Evolutionary conservation across 2,797 vertebrate species (phyloP).

Genomic region (Botia kubotai): DNA sequence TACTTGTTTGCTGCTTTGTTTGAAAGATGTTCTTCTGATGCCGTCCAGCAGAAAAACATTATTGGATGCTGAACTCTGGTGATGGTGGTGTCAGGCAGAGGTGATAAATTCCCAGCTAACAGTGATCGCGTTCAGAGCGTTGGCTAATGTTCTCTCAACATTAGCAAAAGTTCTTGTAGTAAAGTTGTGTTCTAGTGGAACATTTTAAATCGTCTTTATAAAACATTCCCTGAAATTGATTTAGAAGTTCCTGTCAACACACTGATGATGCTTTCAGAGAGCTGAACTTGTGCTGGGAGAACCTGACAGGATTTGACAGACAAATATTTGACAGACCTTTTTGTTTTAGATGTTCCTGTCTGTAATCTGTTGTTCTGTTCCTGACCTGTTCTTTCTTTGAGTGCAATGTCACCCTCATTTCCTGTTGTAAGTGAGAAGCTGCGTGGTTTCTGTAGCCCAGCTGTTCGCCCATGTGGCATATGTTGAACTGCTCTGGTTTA

Average conservation of each 20-base stretch:
- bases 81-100: conserved; percentile 3
- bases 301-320: background rate
- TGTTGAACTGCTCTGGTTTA: conserved; percentile 18
- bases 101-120: background rate
- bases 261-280: background rate
- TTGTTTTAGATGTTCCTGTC: no score
- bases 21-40: conserved; percentile 13
- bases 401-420: background rate
- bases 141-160: no score
- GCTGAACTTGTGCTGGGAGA: conserved; percentile 8
- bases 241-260: conserved; percentile 13
- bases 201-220: conserved; percentile 8
- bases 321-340: no score
- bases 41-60: conserved; percentile 17
- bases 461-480: conserved; percentile 2
- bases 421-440: background rate
- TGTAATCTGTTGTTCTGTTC: background rate
- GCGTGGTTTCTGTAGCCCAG: conserved; percentile 8
- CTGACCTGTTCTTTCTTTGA: background rate
- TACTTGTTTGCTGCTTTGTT: background rate
- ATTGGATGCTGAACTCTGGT: conserved; percentile 29
- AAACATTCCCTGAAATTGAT: conserved; percentile 22
- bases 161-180: no score
- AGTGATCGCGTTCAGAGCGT: no score
- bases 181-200: no score